Conservation (phyloP, 2,888 invertebrate genomes). For the Tiphia femorata region DNA sequence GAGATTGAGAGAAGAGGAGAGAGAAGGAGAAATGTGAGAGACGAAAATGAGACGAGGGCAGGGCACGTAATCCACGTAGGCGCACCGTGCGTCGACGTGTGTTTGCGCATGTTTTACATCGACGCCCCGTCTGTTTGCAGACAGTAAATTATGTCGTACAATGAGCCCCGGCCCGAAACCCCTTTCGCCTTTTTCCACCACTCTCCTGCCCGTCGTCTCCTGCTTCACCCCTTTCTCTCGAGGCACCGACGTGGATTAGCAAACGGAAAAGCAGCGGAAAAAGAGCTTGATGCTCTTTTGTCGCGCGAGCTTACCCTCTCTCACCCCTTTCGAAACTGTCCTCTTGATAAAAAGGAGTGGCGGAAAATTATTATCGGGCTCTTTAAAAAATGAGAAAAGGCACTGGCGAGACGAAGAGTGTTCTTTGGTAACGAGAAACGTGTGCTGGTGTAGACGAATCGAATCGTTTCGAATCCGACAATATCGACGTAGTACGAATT, state of each 20-base stretch:
- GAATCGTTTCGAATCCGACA: too few species aligned
- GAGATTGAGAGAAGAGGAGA: background rate
- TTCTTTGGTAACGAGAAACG: too few species aligned
- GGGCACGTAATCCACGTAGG: constrained; percentile 19
- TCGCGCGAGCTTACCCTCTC: constrained; percentile 9
- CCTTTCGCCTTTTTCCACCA: constrained; percentile 44
- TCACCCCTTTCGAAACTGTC: background rate
- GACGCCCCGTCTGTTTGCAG: constrained; percentile 65
- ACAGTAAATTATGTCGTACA: constrained; percentile 68
- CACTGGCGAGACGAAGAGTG: too few species aligned
- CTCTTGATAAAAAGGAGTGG: background rate
- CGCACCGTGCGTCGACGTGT: constrained; percentile 30
- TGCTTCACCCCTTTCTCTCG: too few species aligned
- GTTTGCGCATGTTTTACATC: constrained; percentile 54
- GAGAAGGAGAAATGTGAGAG: too few species aligned
- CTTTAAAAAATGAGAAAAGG: too few species aligned
- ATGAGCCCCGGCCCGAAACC: constrained; percentile 56
- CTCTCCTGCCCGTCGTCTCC: too few species aligned
- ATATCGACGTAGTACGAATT: too few species aligned
- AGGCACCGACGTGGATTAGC: constrained; percentile 62
- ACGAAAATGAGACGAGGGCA: too few species aligned
- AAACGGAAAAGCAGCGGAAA: constrained; percentile 54
- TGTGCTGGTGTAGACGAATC: too few species aligned
- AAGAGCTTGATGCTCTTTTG: constrained; percentile 50
- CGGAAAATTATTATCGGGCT: too few species aligned